Evolutionary conservation across 2,888 invertebrate genomes (phyloP).

Genomic region (Pollenia angustigena): DNA sequence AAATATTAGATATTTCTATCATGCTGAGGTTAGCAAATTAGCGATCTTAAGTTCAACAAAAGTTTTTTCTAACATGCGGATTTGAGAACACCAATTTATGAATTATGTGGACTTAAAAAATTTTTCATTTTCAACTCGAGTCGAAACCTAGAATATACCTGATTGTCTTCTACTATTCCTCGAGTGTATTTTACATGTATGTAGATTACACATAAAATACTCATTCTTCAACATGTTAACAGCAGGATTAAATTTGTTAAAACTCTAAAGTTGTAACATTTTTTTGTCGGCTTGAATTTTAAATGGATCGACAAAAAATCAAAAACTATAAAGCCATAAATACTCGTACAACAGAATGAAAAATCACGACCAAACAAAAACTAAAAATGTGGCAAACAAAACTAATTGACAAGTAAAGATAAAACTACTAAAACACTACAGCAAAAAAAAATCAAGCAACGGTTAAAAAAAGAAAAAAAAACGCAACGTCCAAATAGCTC

Average conservation of each 20-base stretch:
- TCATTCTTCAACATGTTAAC: constrained; percentile 38
- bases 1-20: too few relatives aligned
- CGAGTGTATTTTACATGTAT: constrained; percentile 24
- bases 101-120: too few relatives aligned
- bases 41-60: too few relatives aligned
- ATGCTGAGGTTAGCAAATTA: too few relatives aligned
- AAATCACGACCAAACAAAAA: constrained; percentile 52
- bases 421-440: constrained; percentile 27
- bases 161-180: background rate
- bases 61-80: too few relatives aligned
- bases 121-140: too few relatives aligned
- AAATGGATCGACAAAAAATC: constrained; percentile 39
- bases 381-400: constrained; percentile 44
- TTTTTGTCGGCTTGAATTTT: constrained; percentile 43
- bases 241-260: constrained; percentile 48
- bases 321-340: constrained; percentile 23
- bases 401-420: constrained; percentile 60
- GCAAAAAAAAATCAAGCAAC: background rate
- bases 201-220: constrained; percentile 26
- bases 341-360: constrained; percentile 23
- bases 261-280: constrained; percentile 35
- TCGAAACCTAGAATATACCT: too few relatives aligned
- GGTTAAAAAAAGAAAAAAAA: background rate
- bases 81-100: too few relatives aligned
- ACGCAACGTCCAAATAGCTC: background rate